Conservation (phyloP, 2,888 invertebrate genomes). For the Cosmorhoe ocellata region DNA sequence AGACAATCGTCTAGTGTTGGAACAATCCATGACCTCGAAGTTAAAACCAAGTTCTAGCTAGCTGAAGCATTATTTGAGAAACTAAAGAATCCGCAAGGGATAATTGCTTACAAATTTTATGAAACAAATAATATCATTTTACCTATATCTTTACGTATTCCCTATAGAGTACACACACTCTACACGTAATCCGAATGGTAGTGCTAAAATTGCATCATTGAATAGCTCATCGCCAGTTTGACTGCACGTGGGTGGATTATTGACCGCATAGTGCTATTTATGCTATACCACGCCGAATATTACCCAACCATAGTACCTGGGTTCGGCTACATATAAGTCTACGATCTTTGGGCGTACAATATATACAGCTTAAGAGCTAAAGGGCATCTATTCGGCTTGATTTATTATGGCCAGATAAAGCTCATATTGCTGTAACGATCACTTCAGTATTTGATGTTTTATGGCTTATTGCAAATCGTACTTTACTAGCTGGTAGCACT, state of each 20-base stretch:
- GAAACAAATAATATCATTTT: too few species aligned
- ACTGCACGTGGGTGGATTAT: constrained; percentile 20
- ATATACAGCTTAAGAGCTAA: constrained; percentile 20
- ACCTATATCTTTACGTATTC: not conserved
- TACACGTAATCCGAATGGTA: constrained; percentile 8
- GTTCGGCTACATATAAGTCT: constrained; percentile 2
- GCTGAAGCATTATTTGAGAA: too few species aligned
- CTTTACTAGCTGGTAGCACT: too few species aligned
- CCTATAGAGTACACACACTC: constrained; percentile 7
- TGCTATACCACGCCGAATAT: constrained; percentile 13
- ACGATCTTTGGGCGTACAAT: constrained; percentile 16
- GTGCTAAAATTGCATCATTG: constrained; percentile 18
- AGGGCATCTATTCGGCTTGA: constrained; percentile 26
- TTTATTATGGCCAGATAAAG: constrained; percentile 22
- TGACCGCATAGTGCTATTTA: constrained; percentile 24
- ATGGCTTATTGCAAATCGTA: not conserved
- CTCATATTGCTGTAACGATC: constrained; percentile 15
- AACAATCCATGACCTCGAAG: too few species aligned
- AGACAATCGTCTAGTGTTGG: not conserved
- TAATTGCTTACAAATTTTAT: too few species aligned
- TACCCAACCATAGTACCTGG: constrained; percentile 20
- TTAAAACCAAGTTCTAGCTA: too few species aligned
- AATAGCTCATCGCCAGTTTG: constrained; percentile 16
- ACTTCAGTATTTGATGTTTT: constrained; percentile 16
- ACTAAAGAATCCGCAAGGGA: not conserved